Evolutionary conservation across 2,888 invertebrate species (phyloP).

Genomic region (Phragmatobia fuliginosa): DNA sequence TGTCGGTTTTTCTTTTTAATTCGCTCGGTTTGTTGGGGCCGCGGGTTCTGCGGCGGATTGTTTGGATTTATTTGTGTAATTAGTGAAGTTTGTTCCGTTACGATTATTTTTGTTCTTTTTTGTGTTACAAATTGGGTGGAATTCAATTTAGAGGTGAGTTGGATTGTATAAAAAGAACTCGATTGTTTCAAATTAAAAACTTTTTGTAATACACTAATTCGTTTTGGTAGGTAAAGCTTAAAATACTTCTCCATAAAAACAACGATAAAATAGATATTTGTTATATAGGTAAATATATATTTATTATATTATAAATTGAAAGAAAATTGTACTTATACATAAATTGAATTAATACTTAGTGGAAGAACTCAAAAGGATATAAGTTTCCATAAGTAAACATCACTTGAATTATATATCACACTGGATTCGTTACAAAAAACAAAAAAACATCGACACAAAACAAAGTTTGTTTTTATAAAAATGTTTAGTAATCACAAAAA

Average conservation of each 20-base stretch:
- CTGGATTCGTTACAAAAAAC: slow-evolving; percentile 1
- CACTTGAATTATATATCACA: background rate
- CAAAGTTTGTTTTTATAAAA: slow-evolving; percentile 30
- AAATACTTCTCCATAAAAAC: background rate
- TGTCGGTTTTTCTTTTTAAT: slow-evolving; percentile 80
- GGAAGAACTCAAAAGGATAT: background rate
- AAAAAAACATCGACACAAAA: slow-evolving; percentile 17
- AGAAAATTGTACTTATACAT: background rate
- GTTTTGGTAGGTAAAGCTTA: slow-evolving; percentile 21
- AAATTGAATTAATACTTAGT: background rate
- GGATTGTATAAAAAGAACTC: slow-evolving; percentile 63
- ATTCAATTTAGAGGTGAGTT: slow-evolving; percentile 73
- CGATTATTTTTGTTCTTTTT: slow-evolving; percentile 80
- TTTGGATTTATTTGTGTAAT: slow-evolving; percentile 86
- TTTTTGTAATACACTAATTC: slow-evolving; percentile 47
- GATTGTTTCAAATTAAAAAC: slow-evolving; percentile 59
- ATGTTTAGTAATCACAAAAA: slow-evolving; percentile 41
- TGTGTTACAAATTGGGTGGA: slow-evolving; percentile 74
- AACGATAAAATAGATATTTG: background rate
- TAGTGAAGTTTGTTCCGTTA: slow-evolving; percentile 84
- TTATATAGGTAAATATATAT: background rate
- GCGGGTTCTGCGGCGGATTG: slow-evolving; percentile 73
- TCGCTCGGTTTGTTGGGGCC: slow-evolving; percentile 74
- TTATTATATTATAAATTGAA: background rate
- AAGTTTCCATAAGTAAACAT: background rate